These are phyloP conservation scores for Philereme vetulata DNA, from an alignment of 2,888 invertebrate species.

Conservation along the genomic window DNA sequence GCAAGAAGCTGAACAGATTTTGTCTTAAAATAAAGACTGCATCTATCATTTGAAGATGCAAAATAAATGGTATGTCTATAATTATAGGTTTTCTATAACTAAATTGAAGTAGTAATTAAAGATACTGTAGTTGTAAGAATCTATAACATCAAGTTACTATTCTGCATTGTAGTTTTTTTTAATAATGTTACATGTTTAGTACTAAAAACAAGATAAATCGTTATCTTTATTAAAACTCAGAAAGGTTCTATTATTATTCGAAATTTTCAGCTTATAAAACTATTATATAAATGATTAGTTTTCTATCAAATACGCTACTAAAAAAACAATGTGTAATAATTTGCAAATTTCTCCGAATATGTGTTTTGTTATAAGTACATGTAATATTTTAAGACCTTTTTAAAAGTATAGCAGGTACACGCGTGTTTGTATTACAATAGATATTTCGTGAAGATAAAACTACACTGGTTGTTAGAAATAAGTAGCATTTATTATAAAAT, in stretches of 20 bases:
- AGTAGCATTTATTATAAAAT: conserved; percentile 20
- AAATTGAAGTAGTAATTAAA: conserved; percentile 4
- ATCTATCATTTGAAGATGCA: background rate
- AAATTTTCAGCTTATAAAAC: too few relatives aligned
- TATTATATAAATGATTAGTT: too few relatives aligned
- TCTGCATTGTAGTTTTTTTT: too few relatives aligned
- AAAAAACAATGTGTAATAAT: too few relatives aligned
- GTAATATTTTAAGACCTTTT: background rate
- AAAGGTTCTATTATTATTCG: too few relatives aligned
- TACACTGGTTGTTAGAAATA: conserved; percentile 16
- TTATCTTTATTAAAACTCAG: too few relatives aligned
- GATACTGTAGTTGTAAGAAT: conserved; percentile 11
- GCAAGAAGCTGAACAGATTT: conserved; percentile 30
- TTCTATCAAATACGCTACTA: too few relatives aligned
- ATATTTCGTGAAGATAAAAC: conserved; percentile 11
- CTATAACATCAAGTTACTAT: background rate
- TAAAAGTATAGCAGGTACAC: too few relatives aligned
- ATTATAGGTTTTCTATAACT: conserved; percentile 13
- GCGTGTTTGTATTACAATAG: background rate
- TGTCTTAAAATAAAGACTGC: conserved; percentile 14
- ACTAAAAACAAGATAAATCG: too few relatives aligned
- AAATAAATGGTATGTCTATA: background rate
- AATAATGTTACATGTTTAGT: too few relatives aligned
- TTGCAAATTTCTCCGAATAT: too few relatives aligned
- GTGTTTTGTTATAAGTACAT: conserved; percentile 2